These are phyloP conservation scores for Fissipunctia ypsillon DNA, from an alignment of 2,888 invertebrate species.

Conservation along the genomic window DNA sequence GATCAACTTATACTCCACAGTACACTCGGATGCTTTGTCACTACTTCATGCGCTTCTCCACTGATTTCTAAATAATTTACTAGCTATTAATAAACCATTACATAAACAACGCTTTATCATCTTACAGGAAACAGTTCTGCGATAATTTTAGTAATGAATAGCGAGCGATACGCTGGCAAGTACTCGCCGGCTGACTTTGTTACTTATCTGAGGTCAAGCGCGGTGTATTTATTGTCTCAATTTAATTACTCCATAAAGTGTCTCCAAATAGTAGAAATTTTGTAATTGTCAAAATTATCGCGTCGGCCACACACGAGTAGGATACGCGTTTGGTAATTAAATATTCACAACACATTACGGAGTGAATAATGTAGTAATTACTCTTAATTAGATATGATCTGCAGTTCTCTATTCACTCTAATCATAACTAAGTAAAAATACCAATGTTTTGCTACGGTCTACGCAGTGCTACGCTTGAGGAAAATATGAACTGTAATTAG, in stretches of 20 bases:
- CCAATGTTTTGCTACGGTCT: neutral
- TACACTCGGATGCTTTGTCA: slow-evolving; percentile 31
- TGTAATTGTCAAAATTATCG: slow-evolving; percentile 64
- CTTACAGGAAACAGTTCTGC: slow-evolving; percentile 74
- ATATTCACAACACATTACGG: slow-evolving; percentile 13
- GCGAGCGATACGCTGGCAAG: slow-evolving; percentile 61
- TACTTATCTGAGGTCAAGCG: slow-evolving; percentile 76
- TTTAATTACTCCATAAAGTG: slow-evolving; percentile 75
- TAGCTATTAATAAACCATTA: slow-evolving; percentile 71
- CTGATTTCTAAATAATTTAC: slow-evolving; percentile 57
- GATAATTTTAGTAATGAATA: slow-evolving; percentile 76
- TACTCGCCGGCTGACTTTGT: slow-evolving; percentile 75
- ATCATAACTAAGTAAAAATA: neutral
- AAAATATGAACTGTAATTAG: neutral
- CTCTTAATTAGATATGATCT: neutral
- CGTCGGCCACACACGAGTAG: slow-evolving; percentile 57
- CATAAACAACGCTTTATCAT: slow-evolving; percentile 76
- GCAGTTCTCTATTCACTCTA: neutral
- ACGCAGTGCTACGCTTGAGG: slow-evolving; percentile 2
- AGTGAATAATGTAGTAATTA: neutral
- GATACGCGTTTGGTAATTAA: slow-evolving; percentile 50
- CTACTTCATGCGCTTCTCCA: slow-evolving; percentile 23
- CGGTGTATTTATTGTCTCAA: slow-evolving; percentile 72
- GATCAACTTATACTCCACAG: slow-evolving; percentile 35
- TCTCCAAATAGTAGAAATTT: slow-evolving; percentile 63